Base-by-base conservation (phyloP, 23 tunicate genomes). In the Styela clava region DNA sequence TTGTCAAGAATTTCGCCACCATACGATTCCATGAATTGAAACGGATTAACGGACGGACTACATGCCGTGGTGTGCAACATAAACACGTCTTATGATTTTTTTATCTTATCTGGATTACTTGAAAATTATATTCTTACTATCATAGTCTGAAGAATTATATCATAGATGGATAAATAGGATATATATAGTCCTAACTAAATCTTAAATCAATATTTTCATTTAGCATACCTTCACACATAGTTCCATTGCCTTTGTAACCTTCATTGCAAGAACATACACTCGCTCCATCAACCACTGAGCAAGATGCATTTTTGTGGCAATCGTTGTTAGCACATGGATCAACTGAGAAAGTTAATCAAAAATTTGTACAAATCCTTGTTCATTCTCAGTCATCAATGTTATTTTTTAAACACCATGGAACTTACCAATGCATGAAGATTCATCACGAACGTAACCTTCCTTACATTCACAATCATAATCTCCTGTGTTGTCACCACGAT, bases 221-320 rank as follows among this genome's bases (percentile, higher is more conserved):
- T 28, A 34, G 35, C 35, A 30, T 71, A 71, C 77, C 77, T 36
- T 77, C 69, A 35, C 81, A 77, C 28, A 25, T 3, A 24, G 81
- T 77, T 36, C 81, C 81, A 44, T 77, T 37, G 9, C 81, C 81
- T 27, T 24, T 77, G 24, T n/a, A 77, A 2, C 81, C 81, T 23
- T 77, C 69, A 35, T 36, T 77, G 29, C 81, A 77, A 5, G 32
- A 30, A 35, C 81, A 77, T 24, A 30, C 81, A 52, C 19, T 16
- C 5, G 67, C 16, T 27, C 69, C 69, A 20, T 20, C 30, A 21
- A 20, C 29, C 23, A n/a, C 68, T 2, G 30, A 21, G 74, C 81
- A 77, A 12, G 68, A 52, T 35, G 81, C 81, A 56, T 77, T 20
- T 19, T 77, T 74, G 68, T 77, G 81, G 19, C 81, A 77, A 28